Evolutionary conservation across 1,140 invertebrate species (phyloP).

Genomic region (Diorhabda elongata): DNA sequence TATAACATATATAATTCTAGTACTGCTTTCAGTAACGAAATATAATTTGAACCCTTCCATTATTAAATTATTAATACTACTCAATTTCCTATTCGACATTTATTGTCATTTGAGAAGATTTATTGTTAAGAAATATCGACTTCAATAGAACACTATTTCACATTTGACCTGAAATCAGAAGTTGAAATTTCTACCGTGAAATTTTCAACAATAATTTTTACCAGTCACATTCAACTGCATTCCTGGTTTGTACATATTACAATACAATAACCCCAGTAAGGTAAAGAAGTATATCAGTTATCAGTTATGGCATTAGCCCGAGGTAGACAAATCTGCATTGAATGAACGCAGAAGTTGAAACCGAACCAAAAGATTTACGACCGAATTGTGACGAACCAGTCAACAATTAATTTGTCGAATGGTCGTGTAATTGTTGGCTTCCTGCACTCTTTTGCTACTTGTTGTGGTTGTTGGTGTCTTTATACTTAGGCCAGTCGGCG

Average conservation of each 20-base stretch:
- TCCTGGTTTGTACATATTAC: neutral
- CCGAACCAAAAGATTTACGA: slow-evolving; percentile 24
- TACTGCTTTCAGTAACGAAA: too few species aligned
- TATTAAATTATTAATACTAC: too few species aligned
- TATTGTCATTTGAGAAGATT: too few species aligned
- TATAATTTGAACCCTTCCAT: too few species aligned
- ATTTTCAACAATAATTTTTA: neutral
- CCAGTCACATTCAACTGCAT: neutral
- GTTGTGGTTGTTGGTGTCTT: neutral
- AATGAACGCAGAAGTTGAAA: slow-evolving; percentile 19
- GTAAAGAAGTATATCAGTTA: slow-evolving; percentile 12
- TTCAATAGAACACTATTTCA: too few species aligned
- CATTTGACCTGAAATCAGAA: too few species aligned
- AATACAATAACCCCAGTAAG: slow-evolving; percentile 2
- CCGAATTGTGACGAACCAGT: slow-evolving; percentile 32
- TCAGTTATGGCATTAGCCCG: slow-evolving; percentile 33
- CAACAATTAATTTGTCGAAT: slow-evolving; percentile 40
- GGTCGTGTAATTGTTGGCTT: slow-evolving; percentile 36
- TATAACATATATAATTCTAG: too few species aligned
- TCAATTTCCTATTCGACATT: too few species aligned
- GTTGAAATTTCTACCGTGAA: neutral
- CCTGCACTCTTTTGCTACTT: slow-evolving; percentile 25
- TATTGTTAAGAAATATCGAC: too few species aligned
- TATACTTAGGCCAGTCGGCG: neutral
- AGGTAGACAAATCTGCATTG: slow-evolving; percentile 33